Percentiles rank a stretch among this genome's conserved stretches.
These are phyloP conservation scores for Eupelmus urozonus DNA, from an alignment of 2,888 invertebrate species.

Conservation along the genomic window DNA sequence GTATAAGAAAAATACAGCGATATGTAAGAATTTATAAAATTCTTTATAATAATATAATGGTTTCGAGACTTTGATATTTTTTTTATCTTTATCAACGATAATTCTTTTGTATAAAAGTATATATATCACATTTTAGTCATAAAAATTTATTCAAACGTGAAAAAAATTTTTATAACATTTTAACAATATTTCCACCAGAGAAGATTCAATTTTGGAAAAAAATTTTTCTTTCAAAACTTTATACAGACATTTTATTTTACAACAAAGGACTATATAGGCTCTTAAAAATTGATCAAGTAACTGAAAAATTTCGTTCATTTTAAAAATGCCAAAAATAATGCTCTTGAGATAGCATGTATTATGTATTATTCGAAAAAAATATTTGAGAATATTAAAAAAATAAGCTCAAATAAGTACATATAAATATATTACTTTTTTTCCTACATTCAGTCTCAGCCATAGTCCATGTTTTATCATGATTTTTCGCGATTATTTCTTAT, in stretches of 20 bases:
- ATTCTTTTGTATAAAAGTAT: slow-evolving; percentile 9
- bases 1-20: too few relatives aligned
- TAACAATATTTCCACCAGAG: slow-evolving; percentile 48
- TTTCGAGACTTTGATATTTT: slow-evolving; percentile 1
- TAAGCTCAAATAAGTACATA: slow-evolving; percentile 50
- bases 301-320: slow-evolving; percentile 21
- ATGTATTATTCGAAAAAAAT: slow-evolving; percentile 8
- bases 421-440: slow-evolving; percentile 18
- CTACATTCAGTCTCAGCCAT: slow-evolving; percentile 44
- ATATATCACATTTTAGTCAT: slow-evolving; percentile 23
- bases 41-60: slow-evolving; percentile 16
- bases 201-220: slow-evolving; percentile 15
- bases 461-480: slow-evolving; percentile 44
- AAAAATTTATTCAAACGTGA: slow-evolving; percentile 7
- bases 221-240: slow-evolving; percentile 18
- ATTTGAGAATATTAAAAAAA: slow-evolving; percentile 46
- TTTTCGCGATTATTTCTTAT: slow-evolving; percentile 1
- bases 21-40: neutral
- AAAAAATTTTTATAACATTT: neutral
- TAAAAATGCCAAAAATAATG: slow-evolving; percentile 12
- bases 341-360: slow-evolving; percentile 10
- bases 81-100: neutral
- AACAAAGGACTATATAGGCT: slow-evolving; percentile 25
- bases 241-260: slow-evolving; percentile 18
- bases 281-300: slow-evolving; percentile 6